phyloP scores from a whole-genome alignment of 2,888 invertebrate genomes.

The Dorcus parallelipipedus region DNA sequence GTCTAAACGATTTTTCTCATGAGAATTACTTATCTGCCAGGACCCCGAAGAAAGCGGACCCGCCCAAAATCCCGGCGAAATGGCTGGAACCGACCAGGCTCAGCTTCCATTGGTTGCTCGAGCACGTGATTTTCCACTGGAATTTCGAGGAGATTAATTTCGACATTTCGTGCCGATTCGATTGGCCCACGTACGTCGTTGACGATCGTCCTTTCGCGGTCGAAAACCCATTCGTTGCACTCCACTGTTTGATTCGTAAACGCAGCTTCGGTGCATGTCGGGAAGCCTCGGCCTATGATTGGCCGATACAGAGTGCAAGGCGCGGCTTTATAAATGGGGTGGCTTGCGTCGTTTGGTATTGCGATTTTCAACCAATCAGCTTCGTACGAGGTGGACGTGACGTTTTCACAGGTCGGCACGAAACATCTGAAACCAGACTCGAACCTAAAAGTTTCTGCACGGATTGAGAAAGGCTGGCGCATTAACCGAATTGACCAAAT shows the following conservation, averaged over 20 bases:
- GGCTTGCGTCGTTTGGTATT: slow-evolving; percentile 44
- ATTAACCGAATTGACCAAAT: no score
- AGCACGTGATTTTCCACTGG: slow-evolving; percentile 59
- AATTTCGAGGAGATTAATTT: slow-evolving; percentile 25
- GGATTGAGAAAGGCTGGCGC: no score
- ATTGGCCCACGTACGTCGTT: slow-evolving; percentile 50
- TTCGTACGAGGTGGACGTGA: slow-evolving; percentile 37
- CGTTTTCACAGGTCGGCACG: slow-evolving; percentile 55
- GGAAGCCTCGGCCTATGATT: slow-evolving; percentile 28
- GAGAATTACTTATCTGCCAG: slow-evolving; percentile 57
- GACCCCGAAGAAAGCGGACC: slow-evolving; percentile 58
- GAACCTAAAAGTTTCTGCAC: neutral
- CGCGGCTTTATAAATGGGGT: slow-evolving; percentile 5
- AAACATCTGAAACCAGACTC: slow-evolving; percentile 45
- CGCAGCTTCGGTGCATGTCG: slow-evolving; percentile 40
- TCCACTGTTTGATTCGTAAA: slow-evolving; percentile 44
- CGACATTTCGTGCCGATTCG: neutral
- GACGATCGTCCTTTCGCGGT: slow-evolving; percentile 55
- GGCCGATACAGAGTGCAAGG: slow-evolving; percentile 20
- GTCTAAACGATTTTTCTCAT: neutral
- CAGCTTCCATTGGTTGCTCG: slow-evolving; percentile 59
- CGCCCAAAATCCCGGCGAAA: slow-evolving; percentile 61
- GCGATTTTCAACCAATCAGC: slow-evolving; percentile 52
- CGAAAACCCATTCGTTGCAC: slow-evolving; percentile 56
- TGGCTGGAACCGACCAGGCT: slow-evolving; percentile 61